These are phyloP conservation scores for Cheilinus undulatus DNA, from an alignment of 2,113 vertebrate genomes.

Conservation along the genomic window DNA sequence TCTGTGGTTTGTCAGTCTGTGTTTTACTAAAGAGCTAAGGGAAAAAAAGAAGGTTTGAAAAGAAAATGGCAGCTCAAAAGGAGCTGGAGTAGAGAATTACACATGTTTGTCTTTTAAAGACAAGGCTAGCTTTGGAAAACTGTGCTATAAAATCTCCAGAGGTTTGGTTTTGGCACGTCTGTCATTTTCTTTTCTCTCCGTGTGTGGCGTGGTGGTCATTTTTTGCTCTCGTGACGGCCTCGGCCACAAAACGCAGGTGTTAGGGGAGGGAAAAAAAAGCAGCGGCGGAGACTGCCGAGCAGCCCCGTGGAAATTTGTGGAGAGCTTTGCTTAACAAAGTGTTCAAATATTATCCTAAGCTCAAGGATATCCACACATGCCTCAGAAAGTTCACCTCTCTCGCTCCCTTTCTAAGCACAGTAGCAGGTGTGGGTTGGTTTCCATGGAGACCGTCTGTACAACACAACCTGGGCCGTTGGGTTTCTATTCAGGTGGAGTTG, in stretches of 20 bases:
- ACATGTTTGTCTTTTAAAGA: constrained; percentile 49
- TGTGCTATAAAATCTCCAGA: constrained; percentile 41
- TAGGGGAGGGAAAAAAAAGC: background rate
- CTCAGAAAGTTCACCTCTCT: constrained; percentile 70
- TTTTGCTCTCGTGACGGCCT: constrained; percentile 35
- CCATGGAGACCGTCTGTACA: constrained; percentile 63
- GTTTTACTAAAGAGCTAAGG: background rate
- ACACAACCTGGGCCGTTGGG: constrained; percentile 57
- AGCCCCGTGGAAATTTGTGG: constrained; percentile 60
- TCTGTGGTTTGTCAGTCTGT: constrained; percentile 22
- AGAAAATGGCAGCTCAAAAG: constrained; percentile 44
- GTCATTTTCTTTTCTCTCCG: constrained; percentile 41
- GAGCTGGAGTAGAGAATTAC: constrained; percentile 25
- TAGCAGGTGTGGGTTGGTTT: constrained; percentile 78
- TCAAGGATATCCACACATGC: constrained; percentile 76
- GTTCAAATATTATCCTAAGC: constrained; percentile 77
- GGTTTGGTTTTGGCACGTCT: constrained; percentile 64
- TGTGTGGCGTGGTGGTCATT: constrained; percentile 68
- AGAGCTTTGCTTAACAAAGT: constrained; percentile 76
- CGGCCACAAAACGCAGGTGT: constrained; percentile 72
- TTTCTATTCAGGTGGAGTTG: constrained; percentile 63
- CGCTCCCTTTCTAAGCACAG: constrained; percentile 49
- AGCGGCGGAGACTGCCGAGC: constrained; percentile 17
- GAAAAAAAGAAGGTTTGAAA: constrained; percentile 16
- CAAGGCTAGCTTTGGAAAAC: constrained; percentile 43